These are phyloP conservation scores for Caenorhabditis afra DNA, from an alignment of 2,888 invertebrate species.

Conservation along the genomic window DNA sequence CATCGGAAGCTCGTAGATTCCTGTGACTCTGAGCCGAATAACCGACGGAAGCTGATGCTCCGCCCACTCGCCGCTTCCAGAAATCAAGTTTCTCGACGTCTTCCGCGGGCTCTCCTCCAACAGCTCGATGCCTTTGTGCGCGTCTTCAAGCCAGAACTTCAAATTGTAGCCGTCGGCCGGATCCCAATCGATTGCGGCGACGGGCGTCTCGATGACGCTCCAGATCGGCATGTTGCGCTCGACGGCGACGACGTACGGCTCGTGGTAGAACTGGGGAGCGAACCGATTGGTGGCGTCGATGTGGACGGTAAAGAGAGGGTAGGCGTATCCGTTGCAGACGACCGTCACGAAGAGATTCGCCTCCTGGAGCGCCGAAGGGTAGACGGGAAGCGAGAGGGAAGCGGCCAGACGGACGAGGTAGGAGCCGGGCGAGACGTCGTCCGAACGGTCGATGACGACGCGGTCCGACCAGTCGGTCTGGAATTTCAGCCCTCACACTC, in stretches of 20 bases:
- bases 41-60: slow-evolving; percentile 44
- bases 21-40: slow-evolving; percentile 40
- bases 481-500: slow-evolving; percentile 1
- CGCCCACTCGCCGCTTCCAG: slow-evolving; percentile 57
- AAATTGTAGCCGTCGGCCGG: slow-evolving; percentile 70
- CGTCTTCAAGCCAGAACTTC: slow-evolving; percentile 66
- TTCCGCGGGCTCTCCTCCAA: slow-evolving; percentile 25
- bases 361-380: slow-evolving; percentile 73
- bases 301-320: slow-evolving; percentile 76
- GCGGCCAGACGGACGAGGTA: slow-evolving; percentile 44
- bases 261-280: slow-evolving; percentile 73
- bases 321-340: slow-evolving; percentile 74
- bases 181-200: slow-evolving; percentile 78
- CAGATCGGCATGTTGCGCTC: slow-evolving; percentile 64
- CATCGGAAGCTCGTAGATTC: slow-evolving; percentile 44
- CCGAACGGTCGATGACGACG: slow-evolving; percentile 40
- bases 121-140: slow-evolving; percentile 60
- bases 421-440: slow-evolving; percentile 25
- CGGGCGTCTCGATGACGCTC: slow-evolving; percentile 71
- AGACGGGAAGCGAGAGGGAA: slow-evolving; percentile 67
- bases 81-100: slow-evolving; percentile 31
- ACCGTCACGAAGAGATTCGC: slow-evolving; percentile 76
- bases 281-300: slow-evolving; percentile 72
- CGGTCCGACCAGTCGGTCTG: slow-evolving; percentile 59
- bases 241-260: slow-evolving; percentile 73